Conservation (phyloP, 2,113 vertebrate genomes). For the Oryzias melastigma region DNA sequence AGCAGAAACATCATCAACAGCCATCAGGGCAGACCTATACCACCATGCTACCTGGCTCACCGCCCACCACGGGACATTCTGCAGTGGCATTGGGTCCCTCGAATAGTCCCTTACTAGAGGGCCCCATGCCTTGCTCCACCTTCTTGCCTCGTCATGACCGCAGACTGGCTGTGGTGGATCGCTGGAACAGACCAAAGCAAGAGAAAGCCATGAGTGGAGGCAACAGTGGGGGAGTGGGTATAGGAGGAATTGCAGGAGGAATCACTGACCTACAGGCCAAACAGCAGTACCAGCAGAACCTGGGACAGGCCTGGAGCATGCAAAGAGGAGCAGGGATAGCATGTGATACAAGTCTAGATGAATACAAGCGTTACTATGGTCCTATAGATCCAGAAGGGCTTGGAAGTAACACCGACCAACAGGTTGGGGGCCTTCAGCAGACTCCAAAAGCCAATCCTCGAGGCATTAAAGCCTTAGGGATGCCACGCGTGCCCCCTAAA, state of each 20-base stretch:
- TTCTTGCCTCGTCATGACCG: slow-evolving; percentile 87
- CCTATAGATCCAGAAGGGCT: slow-evolving; percentile 90
- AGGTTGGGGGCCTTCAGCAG: slow-evolving; percentile 65
- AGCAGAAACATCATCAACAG: slow-evolving; percentile 71
- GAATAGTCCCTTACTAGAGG: slow-evolving; percentile 79
- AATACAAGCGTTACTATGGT: slow-evolving; percentile 90
- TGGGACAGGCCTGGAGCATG: slow-evolving; percentile 71
- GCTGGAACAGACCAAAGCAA: slow-evolving; percentile 83
- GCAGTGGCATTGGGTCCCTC: slow-evolving; percentile 82
- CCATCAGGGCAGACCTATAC: slow-evolving; percentile 73
- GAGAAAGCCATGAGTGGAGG: slow-evolving; percentile 74
- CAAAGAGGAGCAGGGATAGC: slow-evolving; percentile 35
- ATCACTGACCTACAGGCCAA: slow-evolving; percentile 70
- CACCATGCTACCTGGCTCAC: slow-evolving; percentile 73
- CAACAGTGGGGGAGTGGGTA: slow-evolving; percentile 63
- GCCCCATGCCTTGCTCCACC: slow-evolving; percentile 82
- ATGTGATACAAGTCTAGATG: slow-evolving; percentile 78
- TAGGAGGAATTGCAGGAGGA: slow-evolving; percentile 71
- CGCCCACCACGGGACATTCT: slow-evolving; percentile 75
- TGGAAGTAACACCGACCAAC: slow-evolving; percentile 70
- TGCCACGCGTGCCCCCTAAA: slow-evolving; percentile 67
- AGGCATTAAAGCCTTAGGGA: slow-evolving; percentile 67
- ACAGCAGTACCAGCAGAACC: slow-evolving; percentile 66
- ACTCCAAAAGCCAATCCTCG: slow-evolving; percentile 71
- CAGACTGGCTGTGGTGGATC: slow-evolving; percentile 81